phyloP scores from a whole-genome alignment of 2,113 vertebrate species.

The Xenotilapia leptura region DNA sequence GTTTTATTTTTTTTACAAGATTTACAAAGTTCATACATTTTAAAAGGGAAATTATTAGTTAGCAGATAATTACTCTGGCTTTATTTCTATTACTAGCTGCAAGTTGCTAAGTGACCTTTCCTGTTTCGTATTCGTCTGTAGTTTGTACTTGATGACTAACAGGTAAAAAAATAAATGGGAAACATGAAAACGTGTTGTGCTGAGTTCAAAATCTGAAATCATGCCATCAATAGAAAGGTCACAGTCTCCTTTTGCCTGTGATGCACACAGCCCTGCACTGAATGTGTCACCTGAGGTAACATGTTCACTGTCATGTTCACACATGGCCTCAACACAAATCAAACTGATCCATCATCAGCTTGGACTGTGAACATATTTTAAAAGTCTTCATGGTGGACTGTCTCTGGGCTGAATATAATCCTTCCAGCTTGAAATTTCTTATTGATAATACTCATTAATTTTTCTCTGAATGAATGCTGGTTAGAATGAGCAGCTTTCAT shows the following conservation, averaged over 20 bases:
- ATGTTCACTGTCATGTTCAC: neutral
- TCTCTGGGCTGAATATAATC: neutral
- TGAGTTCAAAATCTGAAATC: neutral
- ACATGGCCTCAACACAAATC: neutral
- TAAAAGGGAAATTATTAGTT: neutral
- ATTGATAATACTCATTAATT: neutral
- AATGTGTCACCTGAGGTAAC: neutral
- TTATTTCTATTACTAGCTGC: neutral
- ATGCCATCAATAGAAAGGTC: fast-evolving
- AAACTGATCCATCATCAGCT: neutral
- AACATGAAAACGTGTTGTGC: neutral
- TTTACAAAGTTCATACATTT: neutral
- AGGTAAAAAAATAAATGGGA: neutral
- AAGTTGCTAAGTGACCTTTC: neutral
- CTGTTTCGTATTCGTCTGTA: fast-evolving
- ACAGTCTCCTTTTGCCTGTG: neutral
- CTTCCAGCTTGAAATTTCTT: neutral
- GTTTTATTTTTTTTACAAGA: neutral
- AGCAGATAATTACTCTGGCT: neutral
- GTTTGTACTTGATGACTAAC: neutral
- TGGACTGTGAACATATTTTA: neutral
- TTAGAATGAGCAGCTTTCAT: neutral
- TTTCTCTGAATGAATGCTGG: neutral
- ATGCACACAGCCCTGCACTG: neutral
- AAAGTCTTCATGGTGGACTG: neutral